phyloP scores from a whole-genome alignment of 2,797 vertebrate species.

The Pipistrellus pipistrellus region DNA sequence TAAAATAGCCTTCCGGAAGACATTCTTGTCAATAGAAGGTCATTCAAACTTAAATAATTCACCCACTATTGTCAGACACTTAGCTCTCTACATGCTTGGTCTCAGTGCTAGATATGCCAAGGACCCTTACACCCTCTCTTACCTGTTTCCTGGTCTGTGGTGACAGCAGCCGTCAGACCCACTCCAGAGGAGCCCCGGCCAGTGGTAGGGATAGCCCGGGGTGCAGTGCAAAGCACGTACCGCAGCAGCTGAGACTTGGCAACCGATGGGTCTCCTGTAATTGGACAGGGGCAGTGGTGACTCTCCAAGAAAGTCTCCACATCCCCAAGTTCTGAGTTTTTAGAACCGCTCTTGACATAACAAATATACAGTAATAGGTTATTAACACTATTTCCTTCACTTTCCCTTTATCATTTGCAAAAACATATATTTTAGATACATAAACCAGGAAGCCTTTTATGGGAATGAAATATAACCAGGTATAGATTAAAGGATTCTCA shows the following conservation, averaged over 20 bases:
- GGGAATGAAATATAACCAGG: not conserved
- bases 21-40: not conserved
- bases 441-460: conserved; percentile 36
- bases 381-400: not conserved
- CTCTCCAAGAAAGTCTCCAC: accelerated
- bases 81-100: not conserved
- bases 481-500: not conserved
- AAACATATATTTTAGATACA: conserved; percentile 4
- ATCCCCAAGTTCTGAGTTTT: not conserved
- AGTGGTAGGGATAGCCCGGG: conserved; percentile 96
- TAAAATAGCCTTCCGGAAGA: not conserved
- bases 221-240: conserved; percentile 95
- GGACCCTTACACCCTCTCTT: conserved; percentile 70
- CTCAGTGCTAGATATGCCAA: not conserved
- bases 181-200: conserved; percentile 97
- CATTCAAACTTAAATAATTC: not conserved
- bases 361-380: not conserved
- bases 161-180: conserved; percentile 97
- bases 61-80: not conserved
- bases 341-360: not conserved
- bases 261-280: conserved; percentile 96
- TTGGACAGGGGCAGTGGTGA: accelerated
- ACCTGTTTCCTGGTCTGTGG: conserved; percentile 98
- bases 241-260: conserved; percentile 98
- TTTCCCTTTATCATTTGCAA: not conserved